Base-by-base conservation (phyloP, 2,113 vertebrate genomes). In the Apeltes quadracus region DNA sequence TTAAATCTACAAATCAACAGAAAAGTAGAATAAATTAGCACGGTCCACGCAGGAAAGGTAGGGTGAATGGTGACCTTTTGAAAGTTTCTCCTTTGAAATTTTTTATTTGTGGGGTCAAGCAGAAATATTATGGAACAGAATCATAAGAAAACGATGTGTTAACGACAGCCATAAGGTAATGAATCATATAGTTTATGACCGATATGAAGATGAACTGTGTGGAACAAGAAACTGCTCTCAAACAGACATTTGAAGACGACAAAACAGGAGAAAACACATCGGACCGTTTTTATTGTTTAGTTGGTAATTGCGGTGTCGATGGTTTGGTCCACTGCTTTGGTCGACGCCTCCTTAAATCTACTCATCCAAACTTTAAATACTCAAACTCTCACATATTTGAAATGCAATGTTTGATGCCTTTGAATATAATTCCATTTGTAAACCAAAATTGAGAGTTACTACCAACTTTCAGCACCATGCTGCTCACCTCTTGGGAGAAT, bases 61-160 rank as follows among this genome's bases (percentile, higher is more conserved):
- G 81, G 83, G 82, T 72, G 39, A 74, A 83, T 66, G 61, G 39
- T 38, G 48, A 73, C 78, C 61, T 85, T 75, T 59, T 8, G 20
- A 58, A 20, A 43, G 61, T 63, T 59, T 38, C 46, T 79, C 9
- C 32, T 78, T 59, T 32, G 38, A 65, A 53, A 75, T 38, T 50
- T 61, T 63, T 75, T 20, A 10, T 23, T 63, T 72, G 58, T 55
- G 0, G 38, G 44, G 32, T 75, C 14, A 10, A 12, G 27, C 27
- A 61, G 55, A 57, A 48, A 59, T 57, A 50, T 46, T 36, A 54
- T 8, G 14, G 16, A 58, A 48, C n/a, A 66, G n/a, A 46, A 51
- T 66, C 20, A 54, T 4, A 15, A n/a, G 13, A 7, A 50, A 36
- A 61, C 50, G 0, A 39, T 62, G 48, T 57, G n/a, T 57, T 61